Base-by-base conservation (phyloP, 2,888 invertebrate species). In the Patella depressa region DNA sequence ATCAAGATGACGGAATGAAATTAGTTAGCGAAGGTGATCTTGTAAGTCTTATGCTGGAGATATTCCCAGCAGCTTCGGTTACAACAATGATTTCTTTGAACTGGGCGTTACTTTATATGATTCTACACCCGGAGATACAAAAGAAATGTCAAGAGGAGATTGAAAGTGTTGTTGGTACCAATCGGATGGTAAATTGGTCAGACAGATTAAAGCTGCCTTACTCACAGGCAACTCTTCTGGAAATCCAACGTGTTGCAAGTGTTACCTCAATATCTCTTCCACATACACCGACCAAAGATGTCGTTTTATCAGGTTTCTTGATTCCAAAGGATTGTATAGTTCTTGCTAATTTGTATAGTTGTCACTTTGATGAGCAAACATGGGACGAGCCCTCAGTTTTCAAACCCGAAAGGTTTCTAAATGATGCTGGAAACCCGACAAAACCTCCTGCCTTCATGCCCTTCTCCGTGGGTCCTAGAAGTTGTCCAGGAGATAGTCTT, bases 401-500 rank as follows among this genome's bases (percentile, higher is more conserved):
- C 55, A 55, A 57, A 2, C 76, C 76, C 15, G 76, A 76, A 59
- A 71, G 76, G 57, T 76, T 57, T 53, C 55, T 76, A n/a, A 57
- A 55, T 53, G 71, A 29, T 9, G 29, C 19, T 34, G 55, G 75
- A 12, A 55, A 75, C 17, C 14, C 71, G 12, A 54, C 71, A 14
- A n/a, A 74, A 55, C 59, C 53, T 14, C 80, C 81, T 19, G 74
- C 29, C 14, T 81, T 84, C 75, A 69, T 81, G 19, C 77, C 80
- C 19, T 86, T 79, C 73, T 81, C 84, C 7, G 53, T 79, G 69
- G 87, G 87, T 3, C 77, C 78, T 53, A 76, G 87, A 29, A 59
- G 77, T 24, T 87, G 87, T 69, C 72, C 82, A 14, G 87, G 87
- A 5, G 86, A 87, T 75, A 72, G 73, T 29, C 73, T 88, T 19